Conservation (phyloP, 2,113 vertebrate genomes). For the Lasiurus borealis region DNA sequence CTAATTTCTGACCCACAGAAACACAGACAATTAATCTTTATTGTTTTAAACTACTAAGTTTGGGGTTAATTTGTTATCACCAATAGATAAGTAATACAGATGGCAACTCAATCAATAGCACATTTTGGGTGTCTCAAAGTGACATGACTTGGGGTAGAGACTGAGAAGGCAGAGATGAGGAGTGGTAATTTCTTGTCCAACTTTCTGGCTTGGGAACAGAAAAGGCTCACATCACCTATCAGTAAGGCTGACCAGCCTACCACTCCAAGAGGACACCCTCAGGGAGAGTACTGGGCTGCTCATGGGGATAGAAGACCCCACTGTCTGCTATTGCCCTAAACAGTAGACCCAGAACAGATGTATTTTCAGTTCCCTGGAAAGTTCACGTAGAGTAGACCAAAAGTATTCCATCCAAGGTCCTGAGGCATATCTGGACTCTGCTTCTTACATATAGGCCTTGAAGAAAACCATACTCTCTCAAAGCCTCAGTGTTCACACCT, state of each 20-base stretch:
- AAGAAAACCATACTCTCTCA: neutral
- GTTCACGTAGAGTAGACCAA: neutral
- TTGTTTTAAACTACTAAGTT: neutral
- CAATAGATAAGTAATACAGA: neutral
- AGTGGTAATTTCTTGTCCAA: neutral
- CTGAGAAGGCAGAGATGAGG: neutral
- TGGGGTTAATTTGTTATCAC: neutral
- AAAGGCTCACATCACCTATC: neutral
- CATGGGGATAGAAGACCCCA: neutral
- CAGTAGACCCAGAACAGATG: neutral
- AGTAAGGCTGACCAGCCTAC: neutral
- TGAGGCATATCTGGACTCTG: neutral
- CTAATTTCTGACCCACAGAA: neutral
- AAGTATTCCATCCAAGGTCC: neutral
- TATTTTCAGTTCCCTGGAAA: neutral
- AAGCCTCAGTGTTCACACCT: constrained; percentile 25
- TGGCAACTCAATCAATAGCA: neutral
- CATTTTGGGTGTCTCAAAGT: neutral
- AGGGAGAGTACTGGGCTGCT: neutral
- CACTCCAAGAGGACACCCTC: neutral
- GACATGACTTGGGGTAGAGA: neutral
- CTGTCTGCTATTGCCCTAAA: neutral
- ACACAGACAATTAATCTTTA: neutral
- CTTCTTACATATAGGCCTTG: neutral
- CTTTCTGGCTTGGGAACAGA: neutral